Percentiles rank a stretch among this genome's conserved stretches.
Conservation (phyloP, 2,888 invertebrate genomes). For the Pseudoips prasinana region DNA sequence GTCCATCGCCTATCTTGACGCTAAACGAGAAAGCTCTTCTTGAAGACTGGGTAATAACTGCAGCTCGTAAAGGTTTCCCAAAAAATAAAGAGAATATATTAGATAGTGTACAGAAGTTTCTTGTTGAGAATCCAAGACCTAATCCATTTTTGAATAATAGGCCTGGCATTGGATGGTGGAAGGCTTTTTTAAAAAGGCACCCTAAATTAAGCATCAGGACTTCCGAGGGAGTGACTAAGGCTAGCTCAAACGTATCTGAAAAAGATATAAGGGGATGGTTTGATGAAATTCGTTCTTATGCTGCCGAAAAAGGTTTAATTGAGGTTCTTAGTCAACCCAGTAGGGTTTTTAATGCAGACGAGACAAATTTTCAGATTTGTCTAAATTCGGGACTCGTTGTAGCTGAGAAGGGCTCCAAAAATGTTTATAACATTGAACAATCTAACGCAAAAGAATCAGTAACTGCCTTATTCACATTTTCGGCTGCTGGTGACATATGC, state of each 20-base stretch:
- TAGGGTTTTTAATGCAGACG: constrained; percentile 35
- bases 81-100: no score
- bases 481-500: constrained; percentile 14
- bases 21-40: no score
- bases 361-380: constrained; percentile 34
- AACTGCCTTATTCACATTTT: constrained; percentile 16
- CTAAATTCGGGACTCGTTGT: constrained; percentile 23
- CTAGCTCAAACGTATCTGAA: constrained; percentile 38
- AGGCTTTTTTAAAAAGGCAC: constrained; percentile 35
- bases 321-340: constrained; percentile 19
- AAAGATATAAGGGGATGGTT: constrained; percentile 37
- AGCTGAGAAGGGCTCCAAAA: constrained; percentile 22
- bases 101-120: no score
- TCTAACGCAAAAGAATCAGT: constrained; percentile 10
- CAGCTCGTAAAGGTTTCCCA: no score
- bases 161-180: constrained; percentile 19
- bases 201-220: constrained; percentile 26
- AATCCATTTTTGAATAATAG: no score
- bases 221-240: constrained; percentile 31
- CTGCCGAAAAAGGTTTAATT: constrained; percentile 12
- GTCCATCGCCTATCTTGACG: no score
- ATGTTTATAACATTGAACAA: constrained; percentile 10
- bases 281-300: constrained; percentile 22
- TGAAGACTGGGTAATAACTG: no score
- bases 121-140: no score